Evolutionary conservation across 2,888 invertebrate species (phyloP).

Genomic region (Melanophora roralis): DNA sequence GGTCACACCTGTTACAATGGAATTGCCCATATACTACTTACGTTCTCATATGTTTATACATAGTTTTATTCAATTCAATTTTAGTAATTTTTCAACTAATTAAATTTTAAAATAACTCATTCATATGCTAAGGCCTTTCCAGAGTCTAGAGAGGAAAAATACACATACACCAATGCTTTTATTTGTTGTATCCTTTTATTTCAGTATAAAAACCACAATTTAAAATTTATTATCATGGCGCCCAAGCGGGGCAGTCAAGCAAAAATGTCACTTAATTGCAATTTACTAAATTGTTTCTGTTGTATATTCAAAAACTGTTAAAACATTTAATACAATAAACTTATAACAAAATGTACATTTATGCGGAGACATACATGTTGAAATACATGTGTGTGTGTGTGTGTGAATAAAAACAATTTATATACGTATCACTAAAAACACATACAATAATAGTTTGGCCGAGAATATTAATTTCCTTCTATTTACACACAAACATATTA

Average conservation of each 20-base stretch:
- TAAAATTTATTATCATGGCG: constrained; percentile 73
- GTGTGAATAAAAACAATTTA: constrained; percentile 40
- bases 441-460: constrained; percentile 5
- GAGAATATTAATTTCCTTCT: neutral
- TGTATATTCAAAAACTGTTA: constrained; percentile 51
- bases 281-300: constrained; percentile 75
- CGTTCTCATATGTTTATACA: neutral
- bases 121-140: neutral
- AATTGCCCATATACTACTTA: neutral
- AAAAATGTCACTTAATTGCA: constrained; percentile 75
- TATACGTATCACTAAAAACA: constrained; percentile 43
- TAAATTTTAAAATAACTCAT: constrained; percentile 72
- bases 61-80: constrained; percentile 59
- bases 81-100: constrained; percentile 69
- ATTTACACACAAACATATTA: constrained; percentile 1
- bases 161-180: neutral
- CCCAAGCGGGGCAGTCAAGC: constrained; percentile 62
- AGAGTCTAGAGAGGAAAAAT: neutral
- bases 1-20: too few relatives aligned
- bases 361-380: too few relatives aligned
- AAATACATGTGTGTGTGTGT: too few relatives aligned
- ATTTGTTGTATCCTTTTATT: constrained; percentile 19
- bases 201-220: constrained; percentile 70
- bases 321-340: constrained; percentile 62
- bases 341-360: constrained; percentile 44